These are phyloP conservation scores for Ostrea edulis DNA, from an alignment of 1,140 invertebrate genomes.

Conservation along the genomic window DNA sequence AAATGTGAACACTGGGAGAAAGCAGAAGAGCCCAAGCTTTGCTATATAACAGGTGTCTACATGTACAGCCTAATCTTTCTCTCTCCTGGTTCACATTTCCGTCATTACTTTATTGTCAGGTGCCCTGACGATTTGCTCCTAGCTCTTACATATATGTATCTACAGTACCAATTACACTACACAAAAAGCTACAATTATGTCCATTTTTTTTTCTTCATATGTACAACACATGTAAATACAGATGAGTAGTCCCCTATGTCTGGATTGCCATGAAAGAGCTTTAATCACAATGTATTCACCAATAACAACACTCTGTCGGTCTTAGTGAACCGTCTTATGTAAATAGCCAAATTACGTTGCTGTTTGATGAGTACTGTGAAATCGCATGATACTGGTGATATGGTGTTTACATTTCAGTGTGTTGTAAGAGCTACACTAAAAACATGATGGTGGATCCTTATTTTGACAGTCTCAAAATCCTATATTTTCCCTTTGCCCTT, in stretches of 20 bases:
- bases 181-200: slow-evolving; percentile 14
- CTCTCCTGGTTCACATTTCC: neutral
- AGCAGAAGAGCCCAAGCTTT: slow-evolving; percentile 8
- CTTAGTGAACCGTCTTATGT: neutral
- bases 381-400: slow-evolving; percentile 20
- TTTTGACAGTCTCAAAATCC: neutral
- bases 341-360: slow-evolving; percentile 1
- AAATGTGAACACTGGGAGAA: neutral
- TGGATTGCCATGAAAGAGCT: neutral
- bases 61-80: neutral
- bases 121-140: neutral
- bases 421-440: slow-evolving; percentile 29
- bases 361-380: slow-evolving; percentile 11
- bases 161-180: slow-evolving; percentile 24
- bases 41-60: neutral
- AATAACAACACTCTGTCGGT: slow-evolving; percentile 22
- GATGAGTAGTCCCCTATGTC: slow-evolving; percentile 11
- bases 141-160: neutral
- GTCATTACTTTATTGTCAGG: neutral
- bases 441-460: slow-evolving; percentile 12
- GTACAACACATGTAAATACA: slow-evolving; percentile 27
- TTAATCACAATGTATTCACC: slow-evolving; percentile 37
- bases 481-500: slow-evolving; percentile 76
- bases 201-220: neutral
- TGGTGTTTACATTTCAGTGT: slow-evolving; percentile 33